A percentile compares a stretch with the other conserved stretches of the same genome.
phyloP scores from a whole-genome alignment of 2,113 vertebrate genomes.

The Dicaeum eximium region DNA sequence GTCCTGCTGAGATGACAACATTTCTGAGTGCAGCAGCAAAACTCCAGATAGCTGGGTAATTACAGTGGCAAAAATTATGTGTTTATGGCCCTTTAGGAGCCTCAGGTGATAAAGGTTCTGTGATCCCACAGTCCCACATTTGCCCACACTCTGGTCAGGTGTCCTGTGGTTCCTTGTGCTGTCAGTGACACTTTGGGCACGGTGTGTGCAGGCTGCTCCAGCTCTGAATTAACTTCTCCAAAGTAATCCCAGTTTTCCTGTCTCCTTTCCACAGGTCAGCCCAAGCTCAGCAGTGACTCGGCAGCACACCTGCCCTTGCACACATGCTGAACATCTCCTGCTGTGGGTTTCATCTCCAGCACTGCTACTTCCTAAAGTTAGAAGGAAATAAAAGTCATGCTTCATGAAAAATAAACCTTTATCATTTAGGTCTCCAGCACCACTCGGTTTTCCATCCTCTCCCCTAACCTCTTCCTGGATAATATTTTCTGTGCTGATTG shows the following conservation, averaged over 20 bases:
- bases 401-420: slow-evolving; percentile 9
- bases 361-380: background rate
- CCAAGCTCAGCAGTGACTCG: background rate
- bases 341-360: background rate
- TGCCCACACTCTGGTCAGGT: background rate
- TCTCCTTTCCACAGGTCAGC: background rate
- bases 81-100: slow-evolving; percentile 32
- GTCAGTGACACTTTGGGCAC: background rate
- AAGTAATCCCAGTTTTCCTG: background rate
- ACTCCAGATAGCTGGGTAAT: slow-evolving; percentile 50
- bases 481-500: slow-evolving; percentile 21
- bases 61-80: slow-evolving; percentile 32
- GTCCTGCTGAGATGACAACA: slow-evolving; percentile 48
- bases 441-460: slow-evolving; percentile 7
- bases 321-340: background rate
- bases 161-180: background rate
- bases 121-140: background rate
- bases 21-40: slow-evolving; percentile 10
- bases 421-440: background rate
- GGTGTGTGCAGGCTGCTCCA: background rate
- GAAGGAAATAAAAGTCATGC: background rate
- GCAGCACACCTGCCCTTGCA: background rate
- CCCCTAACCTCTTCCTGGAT: background rate
- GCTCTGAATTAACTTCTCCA: background rate
- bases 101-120: slow-evolving; percentile 46